Conservation (phyloP, 1,140 invertebrate species). For the Drosophila ercepeae region DNA sequence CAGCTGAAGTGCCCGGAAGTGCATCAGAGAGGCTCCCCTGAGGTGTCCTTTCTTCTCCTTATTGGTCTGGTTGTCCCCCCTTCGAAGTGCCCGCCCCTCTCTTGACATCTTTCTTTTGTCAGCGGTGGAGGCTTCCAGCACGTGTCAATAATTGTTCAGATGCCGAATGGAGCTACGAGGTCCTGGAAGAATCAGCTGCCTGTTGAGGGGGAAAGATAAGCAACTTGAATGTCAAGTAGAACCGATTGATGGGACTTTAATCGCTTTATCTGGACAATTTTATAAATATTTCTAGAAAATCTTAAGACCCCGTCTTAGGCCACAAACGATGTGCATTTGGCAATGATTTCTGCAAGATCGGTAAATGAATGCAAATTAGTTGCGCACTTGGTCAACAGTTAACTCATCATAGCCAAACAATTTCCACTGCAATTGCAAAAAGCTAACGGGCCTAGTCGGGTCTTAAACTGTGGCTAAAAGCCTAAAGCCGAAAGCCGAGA, state of each 20-base stretch:
- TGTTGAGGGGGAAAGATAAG: not conserved
- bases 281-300: not conserved
- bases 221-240: conserved; percentile 2
- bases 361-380: conserved; percentile 72
- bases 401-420: conserved; percentile 61
- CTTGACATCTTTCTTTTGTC: conserved; percentile 9
- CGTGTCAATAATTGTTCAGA: conserved; percentile 76
- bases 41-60: conserved; percentile 14
- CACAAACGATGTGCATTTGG: conserved; percentile 21
- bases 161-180: conserved; percentile 35
- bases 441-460: conserved; percentile 27
- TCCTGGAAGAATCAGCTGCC: conserved; percentile 59
- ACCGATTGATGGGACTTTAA: not conserved
- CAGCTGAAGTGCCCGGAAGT: conserved; percentile 74
- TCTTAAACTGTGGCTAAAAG: conserved; percentile 32
- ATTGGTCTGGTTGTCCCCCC: too few species aligned
- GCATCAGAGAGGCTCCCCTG: conserved; percentile 36
- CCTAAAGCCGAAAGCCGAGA: conserved; percentile 8
- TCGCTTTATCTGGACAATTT: not conserved
- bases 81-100: not conserved
- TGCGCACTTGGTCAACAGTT: conserved; percentile 76
- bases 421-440: conserved; percentile 26
- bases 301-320: not conserved
- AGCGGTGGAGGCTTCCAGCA: conserved; percentile 59
- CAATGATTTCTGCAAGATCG: conserved; percentile 28